Base-by-base conservation (phyloP, 2,113 vertebrate species). In the Pogonocichla stellata region DNA sequence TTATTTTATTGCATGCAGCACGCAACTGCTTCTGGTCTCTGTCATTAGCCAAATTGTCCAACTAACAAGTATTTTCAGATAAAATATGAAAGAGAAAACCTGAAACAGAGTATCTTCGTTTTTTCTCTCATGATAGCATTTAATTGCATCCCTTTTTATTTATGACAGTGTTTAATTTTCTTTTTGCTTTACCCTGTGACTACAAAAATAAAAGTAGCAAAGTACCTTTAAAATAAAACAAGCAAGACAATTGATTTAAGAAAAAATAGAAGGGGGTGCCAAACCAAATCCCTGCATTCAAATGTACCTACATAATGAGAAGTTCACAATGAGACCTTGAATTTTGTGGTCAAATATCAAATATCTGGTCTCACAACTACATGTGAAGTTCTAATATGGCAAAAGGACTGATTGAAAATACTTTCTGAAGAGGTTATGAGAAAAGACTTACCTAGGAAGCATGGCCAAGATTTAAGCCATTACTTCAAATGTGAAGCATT, bases 401-500 rank as follows among this genome's bases (percentile, higher is more conserved):
- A 86, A 94, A 96, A 82, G 26, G 60, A 92, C 64, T 88, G 86
- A 78, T 88, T 96, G 84, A 94, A 96, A 97, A 92, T 96, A 86
- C 60, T 97, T 96, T 94, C 75, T 95, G 96, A 95, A 96, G 88
- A 96, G 62, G 51, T 97, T 98, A 94, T 97, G 95, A 97, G 96
- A 97, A 98, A 96, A 96, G 86, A 92, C 95, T 96, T 98, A 96
- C 88, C 94, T 97, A 93, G 48, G 90, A 95, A 94, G 67, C 71
- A 75, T 10, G 13, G 92, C 96, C 95, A 98, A 97, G 80, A 94
- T 87, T 96, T 81, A 93, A 96, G 80, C 71, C 87, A 91, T 96
- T 98, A 96, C 96, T 97, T 98, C 94, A 98, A 87, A 97, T 53
- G 4, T 96, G 95, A 97, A 97, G 56, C 91, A 95, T 98, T 97